These are phyloP conservation scores for Onychomys torridus DNA, from an alignment of 2,797 vertebrate genomes.

Conservation along the genomic window DNA sequence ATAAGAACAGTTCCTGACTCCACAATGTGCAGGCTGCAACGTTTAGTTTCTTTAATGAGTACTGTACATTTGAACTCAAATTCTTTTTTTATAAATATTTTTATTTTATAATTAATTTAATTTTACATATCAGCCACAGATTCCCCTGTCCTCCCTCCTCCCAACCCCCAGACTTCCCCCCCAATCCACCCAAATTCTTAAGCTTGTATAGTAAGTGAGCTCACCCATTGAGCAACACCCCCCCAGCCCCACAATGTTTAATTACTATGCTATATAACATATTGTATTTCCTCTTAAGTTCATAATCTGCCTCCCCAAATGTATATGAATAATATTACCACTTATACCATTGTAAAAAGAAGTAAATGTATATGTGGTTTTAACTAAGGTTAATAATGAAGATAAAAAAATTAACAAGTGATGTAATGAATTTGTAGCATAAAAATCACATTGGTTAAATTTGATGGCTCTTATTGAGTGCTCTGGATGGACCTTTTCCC, in stretches of 20 bases:
- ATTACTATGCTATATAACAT: neutral
- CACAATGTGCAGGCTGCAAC: neutral
- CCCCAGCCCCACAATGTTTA: neutral
- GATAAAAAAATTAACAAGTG: slow-evolving; percentile 4
- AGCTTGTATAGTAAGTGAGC: neutral
- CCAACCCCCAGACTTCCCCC: too few species aligned
- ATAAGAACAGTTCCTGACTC: too few species aligned
- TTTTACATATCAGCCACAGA: too few species aligned
- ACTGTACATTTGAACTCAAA: neutral
- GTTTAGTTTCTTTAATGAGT: neutral
- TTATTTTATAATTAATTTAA: too few species aligned
- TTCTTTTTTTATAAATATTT: neutral
- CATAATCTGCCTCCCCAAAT: neutral
- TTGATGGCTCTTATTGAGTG: neutral
- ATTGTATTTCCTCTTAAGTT: neutral
- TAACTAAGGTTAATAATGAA: slow-evolving; percentile 15
- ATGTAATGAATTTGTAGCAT: slow-evolving; percentile 12
- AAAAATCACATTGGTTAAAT: slow-evolving; percentile 7
- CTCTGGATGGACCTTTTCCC: neutral
- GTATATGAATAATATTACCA: neutral
- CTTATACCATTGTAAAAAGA: neutral
- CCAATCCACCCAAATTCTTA: neutral
- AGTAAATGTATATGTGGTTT: neutral
- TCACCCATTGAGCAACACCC: neutral
- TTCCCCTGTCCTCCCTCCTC: too few species aligned